A percentile compares a stretch with the other conserved stretches of the same genome.
phyloP scores from a whole-genome alignment of 1,140 invertebrate species.

The Oscheius sp. region DNA sequence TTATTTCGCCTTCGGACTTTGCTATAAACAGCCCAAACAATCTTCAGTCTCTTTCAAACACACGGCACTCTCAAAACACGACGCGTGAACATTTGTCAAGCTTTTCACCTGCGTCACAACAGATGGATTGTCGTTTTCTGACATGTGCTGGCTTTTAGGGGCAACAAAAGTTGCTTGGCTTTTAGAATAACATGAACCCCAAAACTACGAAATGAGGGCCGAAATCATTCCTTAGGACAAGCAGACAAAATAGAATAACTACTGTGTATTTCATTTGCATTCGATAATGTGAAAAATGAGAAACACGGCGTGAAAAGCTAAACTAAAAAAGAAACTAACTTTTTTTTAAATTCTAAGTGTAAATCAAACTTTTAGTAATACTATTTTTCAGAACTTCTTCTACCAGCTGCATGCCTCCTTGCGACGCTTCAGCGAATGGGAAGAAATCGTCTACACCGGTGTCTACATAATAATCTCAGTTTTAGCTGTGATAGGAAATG shows the following conservation, averaged over 20 bases:
- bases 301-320: background rate
- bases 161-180: too few species aligned
- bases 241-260: background rate
- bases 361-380: background rate
- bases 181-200: too few species aligned
- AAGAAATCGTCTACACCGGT: constrained; percentile 54
- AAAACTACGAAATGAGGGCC: background rate
- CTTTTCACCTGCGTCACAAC: too few species aligned
- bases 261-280: background rate
- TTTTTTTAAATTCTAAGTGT: too few species aligned
- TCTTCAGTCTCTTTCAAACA: too few species aligned
- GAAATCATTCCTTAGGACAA: constrained; percentile 20
- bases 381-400: constrained; percentile 49
- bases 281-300: background rate
- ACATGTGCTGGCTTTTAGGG: too few species aligned
- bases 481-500: constrained; percentile 57
- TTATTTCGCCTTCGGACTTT: too few species aligned
- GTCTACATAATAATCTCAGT: constrained; percentile 57
- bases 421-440: constrained; percentile 49
- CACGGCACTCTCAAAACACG: too few species aligned
- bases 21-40: too few species aligned
- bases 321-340: background rate
- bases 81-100: too few species aligned
- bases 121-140: too few species aligned
- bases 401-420: constrained; percentile 48